These are phyloP conservation scores for Protobothrops flavoviridis DNA, from an alignment of 2,113 vertebrate species.

Conservation along the genomic window DNA sequence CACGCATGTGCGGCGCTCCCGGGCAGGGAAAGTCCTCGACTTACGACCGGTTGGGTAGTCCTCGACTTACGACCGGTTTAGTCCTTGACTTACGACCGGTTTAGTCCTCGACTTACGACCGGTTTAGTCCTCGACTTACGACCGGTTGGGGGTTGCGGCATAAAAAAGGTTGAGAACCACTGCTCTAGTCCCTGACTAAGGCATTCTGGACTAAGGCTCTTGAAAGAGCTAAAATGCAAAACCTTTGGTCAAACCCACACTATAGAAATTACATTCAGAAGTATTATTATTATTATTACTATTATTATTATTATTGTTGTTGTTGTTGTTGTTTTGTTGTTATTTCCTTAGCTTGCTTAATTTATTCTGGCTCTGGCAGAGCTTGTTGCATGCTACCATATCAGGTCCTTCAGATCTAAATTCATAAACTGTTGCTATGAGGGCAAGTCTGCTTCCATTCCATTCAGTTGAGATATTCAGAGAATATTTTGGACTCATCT, in stretches of 20 bases:
- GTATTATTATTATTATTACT: neutral
- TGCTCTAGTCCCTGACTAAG: neutral
- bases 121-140: too few species aligned
- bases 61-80: too few species aligned
- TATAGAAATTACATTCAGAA: neutral
- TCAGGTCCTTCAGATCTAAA: neutral
- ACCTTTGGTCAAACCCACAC: neutral
- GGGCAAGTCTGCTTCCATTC: neutral
- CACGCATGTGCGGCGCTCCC: too few species aligned
- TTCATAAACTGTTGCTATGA: neutral
- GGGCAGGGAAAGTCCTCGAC: too few species aligned
- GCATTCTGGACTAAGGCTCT: neutral
- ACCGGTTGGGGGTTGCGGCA: too few species aligned
- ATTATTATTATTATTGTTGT: neutral
- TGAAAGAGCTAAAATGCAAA: neutral
- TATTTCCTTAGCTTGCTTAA: neutral
- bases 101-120: too few species aligned
- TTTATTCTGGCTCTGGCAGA: neutral
- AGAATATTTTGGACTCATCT: neutral
- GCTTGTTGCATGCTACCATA: neutral
- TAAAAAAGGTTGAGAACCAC: too few species aligned
- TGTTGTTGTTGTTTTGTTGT: neutral
- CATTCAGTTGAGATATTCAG: neutral
- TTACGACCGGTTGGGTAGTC: too few species aligned
- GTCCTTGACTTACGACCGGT: too few species aligned